Evolutionary conservation across 2,888 invertebrate genomes (phyloP), one percentile per base, ranked within the genome.

Genomic region (Bombylius discolor): DNA sequence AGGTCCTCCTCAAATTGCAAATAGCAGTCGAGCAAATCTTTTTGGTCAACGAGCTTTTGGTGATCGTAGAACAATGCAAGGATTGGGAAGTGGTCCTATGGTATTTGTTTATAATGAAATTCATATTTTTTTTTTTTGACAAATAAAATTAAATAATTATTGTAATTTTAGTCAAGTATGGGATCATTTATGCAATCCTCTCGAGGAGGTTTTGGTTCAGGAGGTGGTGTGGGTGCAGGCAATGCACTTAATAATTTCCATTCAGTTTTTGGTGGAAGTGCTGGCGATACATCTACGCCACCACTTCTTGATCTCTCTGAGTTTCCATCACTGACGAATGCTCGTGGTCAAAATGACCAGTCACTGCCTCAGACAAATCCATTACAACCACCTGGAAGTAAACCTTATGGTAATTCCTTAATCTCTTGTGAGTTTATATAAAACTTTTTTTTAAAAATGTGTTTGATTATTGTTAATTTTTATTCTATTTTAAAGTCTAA

Each of bases 291-390:
- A 67, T 81, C 83, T 68, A 89, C 89, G 68, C 92, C 92, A 61
- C 90, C 92, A 63, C 80, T 92, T 63, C 79, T 93, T 68, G 93
- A 94, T 78, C 84, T 91, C 64, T 90, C 89, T 70, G 93, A 93
- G 78, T 94, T 93, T 76, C 93, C 93, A 61, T 92, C 92, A 65
- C 79, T 93, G 70, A 92, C 92, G 68, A 74, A 73, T 67, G 90
- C 87, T 74, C 81, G 92, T 71, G 89, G 87, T 65, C 85, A 85
- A 66, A 84, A 84, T 64, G 85, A 85, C 79, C 83, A 88, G 70
- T 80, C 82, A 72, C 81, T 83, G 77, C 87, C 89, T 68, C 89
- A 83, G 72, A 81, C 83, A 67, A 83, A 87, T 77, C 85, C 89
- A 60, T 84, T 85, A 81, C 89, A 90, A 61, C 89, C 90, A 77